Evolutionary conservation across 2,797 vertebrate genomes (phyloP), one percentile per base, ranked within the genome.

Genomic region (Trachurus trachurus): DNA sequence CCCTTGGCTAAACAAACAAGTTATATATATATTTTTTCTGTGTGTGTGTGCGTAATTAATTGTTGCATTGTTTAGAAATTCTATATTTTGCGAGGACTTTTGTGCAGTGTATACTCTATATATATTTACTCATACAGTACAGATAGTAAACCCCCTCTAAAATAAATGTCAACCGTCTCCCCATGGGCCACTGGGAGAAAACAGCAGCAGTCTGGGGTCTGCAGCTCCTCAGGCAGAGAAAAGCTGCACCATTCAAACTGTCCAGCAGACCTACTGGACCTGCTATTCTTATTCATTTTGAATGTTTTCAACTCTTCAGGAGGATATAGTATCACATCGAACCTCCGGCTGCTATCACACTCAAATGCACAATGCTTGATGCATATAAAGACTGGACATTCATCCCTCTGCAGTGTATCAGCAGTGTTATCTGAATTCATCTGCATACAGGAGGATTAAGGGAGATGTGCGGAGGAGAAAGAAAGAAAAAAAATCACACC

Each of bases 51-150:
- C 26, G n/a, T 54, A 58, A 76, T 81, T 80, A 11, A 61, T 76
- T 89, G 73, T 22, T 87, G 45, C 66, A 53, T 71, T 74, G 22
- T 52, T n/a, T 40, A 52, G 31, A 79, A 74, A 80, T 60, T 54
- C 47, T 12, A 59, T 50, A 31, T 74, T 66, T 76, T 22, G 31
- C 26, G 5, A 66, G 56, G 65, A 39, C 71, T 22, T 3, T 58
- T 4, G 19, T 71, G 4, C 22, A 61, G 34, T 1, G 58, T 74
- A 71, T 57, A 57, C 13, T 71, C 9, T 49, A 21, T 52, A 21
- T 52, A 1, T 34, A 26, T 65, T 1, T 59, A n/a, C 54, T 45
- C 39, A 75, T 19, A 60, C 19, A 65, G 44, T 0, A 17, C 6
- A 66, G 22, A 16, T 1, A 65, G 8, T 42, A 11, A 22, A 66